Conservation (phyloP, 2,797 vertebrate species). For the Cyclura pinguis region DNA sequence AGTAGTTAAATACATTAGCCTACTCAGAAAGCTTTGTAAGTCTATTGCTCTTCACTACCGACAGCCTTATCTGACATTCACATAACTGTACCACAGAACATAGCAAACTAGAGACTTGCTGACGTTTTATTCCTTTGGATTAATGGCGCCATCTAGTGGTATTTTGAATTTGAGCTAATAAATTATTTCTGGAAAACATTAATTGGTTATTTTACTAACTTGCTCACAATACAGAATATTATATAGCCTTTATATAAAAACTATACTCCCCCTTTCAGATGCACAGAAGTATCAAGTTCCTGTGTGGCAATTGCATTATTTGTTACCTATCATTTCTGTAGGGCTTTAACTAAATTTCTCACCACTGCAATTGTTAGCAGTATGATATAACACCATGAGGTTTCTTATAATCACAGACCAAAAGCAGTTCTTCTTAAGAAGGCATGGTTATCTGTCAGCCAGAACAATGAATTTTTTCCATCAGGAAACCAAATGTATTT, state of each 20-base stretch:
- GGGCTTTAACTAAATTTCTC: background rate
- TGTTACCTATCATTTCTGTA: background rate
- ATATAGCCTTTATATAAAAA: background rate
- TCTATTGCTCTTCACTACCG: background rate
- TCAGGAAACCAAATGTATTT: background rate
- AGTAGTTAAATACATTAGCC: background rate
- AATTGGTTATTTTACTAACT: background rate
- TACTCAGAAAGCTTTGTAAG: background rate
- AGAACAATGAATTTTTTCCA: background rate
- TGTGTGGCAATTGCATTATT: background rate
- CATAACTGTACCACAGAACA: background rate
- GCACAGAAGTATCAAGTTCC: background rate
- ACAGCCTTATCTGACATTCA: background rate
- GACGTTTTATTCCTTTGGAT: conserved; percentile 17
- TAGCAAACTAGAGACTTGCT: background rate
- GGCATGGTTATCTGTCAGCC: background rate
- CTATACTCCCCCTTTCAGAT: background rate
- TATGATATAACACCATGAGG: too few species aligned
- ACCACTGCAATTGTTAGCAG: background rate
- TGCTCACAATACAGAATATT: background rate
- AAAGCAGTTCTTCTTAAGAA: background rate
- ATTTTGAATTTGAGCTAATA: background rate
- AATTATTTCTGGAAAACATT: background rate
- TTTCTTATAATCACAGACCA: background rate
- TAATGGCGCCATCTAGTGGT: conserved; percentile 71